phyloP scores from a whole-genome alignment of 2,797 vertebrate species.

The Eulemur coronatus region DNA sequence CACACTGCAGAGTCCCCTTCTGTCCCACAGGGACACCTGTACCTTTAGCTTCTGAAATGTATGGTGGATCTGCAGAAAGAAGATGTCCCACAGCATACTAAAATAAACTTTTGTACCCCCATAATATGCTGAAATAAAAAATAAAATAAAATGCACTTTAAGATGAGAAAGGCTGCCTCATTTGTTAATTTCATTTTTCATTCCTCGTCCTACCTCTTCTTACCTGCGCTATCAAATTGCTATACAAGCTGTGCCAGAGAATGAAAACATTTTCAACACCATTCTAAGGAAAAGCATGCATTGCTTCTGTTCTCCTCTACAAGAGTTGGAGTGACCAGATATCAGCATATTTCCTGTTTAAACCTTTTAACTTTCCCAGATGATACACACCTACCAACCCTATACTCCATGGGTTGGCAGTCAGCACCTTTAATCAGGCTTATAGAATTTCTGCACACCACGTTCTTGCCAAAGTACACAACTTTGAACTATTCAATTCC shows the following conservation, averaged over 20 bases:
- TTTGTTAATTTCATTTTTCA: not conserved
- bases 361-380: constrained; percentile 30
- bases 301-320: not conserved
- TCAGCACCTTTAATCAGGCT: constrained; percentile 49
- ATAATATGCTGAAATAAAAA: no score
- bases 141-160: not conserved
- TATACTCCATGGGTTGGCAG: not conserved
- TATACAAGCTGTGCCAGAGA: not conserved
- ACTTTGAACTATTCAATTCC: constrained; percentile 38
- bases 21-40: no score
- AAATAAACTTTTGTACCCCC: no score
- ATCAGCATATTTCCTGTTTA: not conserved
- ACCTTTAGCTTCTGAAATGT: no score
- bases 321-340: not conserved
- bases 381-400: not conserved
- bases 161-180: not conserved
- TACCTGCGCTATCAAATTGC: fast-evolving
- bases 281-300: not conserved
- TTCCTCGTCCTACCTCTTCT: fast-evolving
- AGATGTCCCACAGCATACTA: no score
- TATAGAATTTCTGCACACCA: not conserved
- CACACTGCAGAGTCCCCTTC: no score
- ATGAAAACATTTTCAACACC: fast-evolving
- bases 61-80: no score
- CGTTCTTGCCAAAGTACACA: constrained; percentile 19